Evolutionary conservation across 2,888 invertebrate species (phyloP), one percentile per base, ranked within the genome.

Genomic region (Zygothrica quintamaculata): DNA sequence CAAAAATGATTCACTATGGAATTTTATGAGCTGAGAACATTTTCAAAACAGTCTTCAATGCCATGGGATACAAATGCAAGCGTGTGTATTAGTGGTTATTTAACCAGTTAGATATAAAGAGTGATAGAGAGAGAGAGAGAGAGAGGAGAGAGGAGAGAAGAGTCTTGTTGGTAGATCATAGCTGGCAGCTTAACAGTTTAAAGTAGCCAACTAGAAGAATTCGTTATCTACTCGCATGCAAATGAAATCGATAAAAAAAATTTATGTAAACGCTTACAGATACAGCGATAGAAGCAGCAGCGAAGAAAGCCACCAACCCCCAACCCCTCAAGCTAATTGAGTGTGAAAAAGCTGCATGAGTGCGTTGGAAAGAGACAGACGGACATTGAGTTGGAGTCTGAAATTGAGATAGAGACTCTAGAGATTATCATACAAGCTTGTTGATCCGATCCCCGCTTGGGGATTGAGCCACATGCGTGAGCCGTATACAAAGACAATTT

Each of bases 21-120:
- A 77, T 79, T 86, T 86, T 88, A 87, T 84, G 87, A 86, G 87
- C 86, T 87, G 84, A 88, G 86, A 86, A 87, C 77, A 81, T 77
- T 77, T 84, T 72, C 50, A 73, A 65, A n/a, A 42, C 43, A 52
- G 61, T 48, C 56, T 75, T 62, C 73, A 75, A 74, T 75, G 76
- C 73, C 73, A 74, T 75, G 76, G 72, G 71, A 75, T 52, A 57
- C 58, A 59, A 50, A 48, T 60, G 59, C 43, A 36, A 39, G 43
- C 37, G 56, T 36, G 18, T 47, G 53, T 47, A 12, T 64, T 5
- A 36, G 51, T 56, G 46, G 18, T 5, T 59, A 60, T 55, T 50
- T 33, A n/a, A 69, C 42, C 59, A 58, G 61, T 57, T 22, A n/a
- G n/a, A n/a, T n/a, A n/a, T n/a, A n/a, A n/a, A n/a, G n/a, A n/a